A percentile compares a stretch with the other conserved stretches of the same genome.
Conservation (phyloP, 2,113 vertebrate genomes). For the Tragelaphus imberbis region DNA sequence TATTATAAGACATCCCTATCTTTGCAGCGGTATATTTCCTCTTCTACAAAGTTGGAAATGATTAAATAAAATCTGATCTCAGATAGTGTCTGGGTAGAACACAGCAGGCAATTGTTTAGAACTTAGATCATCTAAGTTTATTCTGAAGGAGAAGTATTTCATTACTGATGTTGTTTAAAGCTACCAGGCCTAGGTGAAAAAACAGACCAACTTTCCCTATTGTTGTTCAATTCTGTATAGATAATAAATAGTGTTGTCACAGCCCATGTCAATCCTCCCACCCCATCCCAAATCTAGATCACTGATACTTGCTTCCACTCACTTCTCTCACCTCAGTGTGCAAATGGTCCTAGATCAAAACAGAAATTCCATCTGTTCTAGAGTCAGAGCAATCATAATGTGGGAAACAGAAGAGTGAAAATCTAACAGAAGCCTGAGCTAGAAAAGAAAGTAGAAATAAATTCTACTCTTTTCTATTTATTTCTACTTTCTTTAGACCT, state of each 20-base stretch:
- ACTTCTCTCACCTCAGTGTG: not conserved
- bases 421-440: not conserved
- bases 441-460: not conserved
- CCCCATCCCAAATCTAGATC: rapidly evolving
- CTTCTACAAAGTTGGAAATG: not conserved
- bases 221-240: not conserved
- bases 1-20: not conserved
- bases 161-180: not conserved
- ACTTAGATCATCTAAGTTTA: not conserved
- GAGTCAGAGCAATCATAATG: not conserved
- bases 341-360: not conserved
- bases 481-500: too few relatives aligned
- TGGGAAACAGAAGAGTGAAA: not conserved
- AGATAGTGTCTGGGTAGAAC: not conserved
- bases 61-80: not conserved
- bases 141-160: not conserved
- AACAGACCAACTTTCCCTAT: not conserved
- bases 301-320: not conserved
- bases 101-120: not conserved
- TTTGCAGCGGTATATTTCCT: not conserved
- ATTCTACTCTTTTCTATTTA: too few relatives aligned
- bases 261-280: rapidly evolving
- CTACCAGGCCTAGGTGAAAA: not conserved
- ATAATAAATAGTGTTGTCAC: not conserved
- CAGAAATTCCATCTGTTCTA: not conserved